Evolutionary conservation across 1,140 invertebrate genomes (phyloP).

Genomic region (Myzus persicae): DNA sequence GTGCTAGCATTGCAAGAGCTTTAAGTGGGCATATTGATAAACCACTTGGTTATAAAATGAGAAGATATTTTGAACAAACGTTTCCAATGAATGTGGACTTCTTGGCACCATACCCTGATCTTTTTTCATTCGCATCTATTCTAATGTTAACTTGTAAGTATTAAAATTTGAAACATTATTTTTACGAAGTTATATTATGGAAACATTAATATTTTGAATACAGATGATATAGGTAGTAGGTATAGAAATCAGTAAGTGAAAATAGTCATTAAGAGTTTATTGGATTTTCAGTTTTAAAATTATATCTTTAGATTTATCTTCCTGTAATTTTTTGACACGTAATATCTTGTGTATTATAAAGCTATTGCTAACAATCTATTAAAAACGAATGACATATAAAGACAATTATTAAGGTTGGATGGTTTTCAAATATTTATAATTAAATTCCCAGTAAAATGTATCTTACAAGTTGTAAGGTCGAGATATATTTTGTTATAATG

Average conservation of each 20-base stretch:
- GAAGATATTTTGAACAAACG: slow-evolving; percentile 68
- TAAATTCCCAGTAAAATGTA: background rate
- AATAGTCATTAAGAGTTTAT: background rate
- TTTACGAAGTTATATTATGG: background rate
- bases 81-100: slow-evolving; percentile 69
- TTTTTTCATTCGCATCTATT: slow-evolving; percentile 71
- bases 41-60: slow-evolving; percentile 71
- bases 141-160: slow-evolving; percentile 69
- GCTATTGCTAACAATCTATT: background rate
- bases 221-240: background rate
- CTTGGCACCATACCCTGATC: slow-evolving; percentile 74
- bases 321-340: background rate
- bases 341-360: background rate
- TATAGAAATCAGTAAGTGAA: background rate
- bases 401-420: slow-evolving; percentile 8
- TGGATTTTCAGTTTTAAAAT: too few relatives aligned
- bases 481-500: background rate
- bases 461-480: background rate
- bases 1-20: slow-evolving; percentile 78
- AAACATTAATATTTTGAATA: background rate
- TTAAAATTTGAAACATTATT: background rate
- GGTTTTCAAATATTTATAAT: background rate
- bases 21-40: slow-evolving; percentile 78
- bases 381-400: background rate
- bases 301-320: background rate